phyloP scores from a whole-genome alignment of 2,888 invertebrate species.

The Netelia melanura region DNA sequence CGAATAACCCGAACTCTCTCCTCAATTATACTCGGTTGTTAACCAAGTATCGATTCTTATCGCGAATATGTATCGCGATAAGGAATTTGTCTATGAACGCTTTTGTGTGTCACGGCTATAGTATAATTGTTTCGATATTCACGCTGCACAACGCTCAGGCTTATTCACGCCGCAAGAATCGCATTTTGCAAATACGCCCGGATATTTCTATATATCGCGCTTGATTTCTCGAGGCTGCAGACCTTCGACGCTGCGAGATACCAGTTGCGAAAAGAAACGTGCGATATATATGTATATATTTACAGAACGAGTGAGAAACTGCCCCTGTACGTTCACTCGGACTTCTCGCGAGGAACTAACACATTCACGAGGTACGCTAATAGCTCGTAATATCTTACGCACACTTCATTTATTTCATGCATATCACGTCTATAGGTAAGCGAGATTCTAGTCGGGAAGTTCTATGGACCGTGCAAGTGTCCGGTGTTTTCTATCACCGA shows the following conservation, averaged over 20 bases:
- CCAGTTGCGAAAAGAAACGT: constrained; percentile 53
- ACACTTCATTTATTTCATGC: background rate
- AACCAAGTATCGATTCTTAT: background rate
- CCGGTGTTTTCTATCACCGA: constrained; percentile 6
- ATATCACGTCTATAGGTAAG: constrained; percentile 13
- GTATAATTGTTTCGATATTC: constrained; percentile 54
- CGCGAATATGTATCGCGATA: constrained; percentile 16
- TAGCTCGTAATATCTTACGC: background rate
- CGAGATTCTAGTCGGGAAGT: constrained; percentile 18
- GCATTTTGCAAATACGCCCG: constrained; percentile 16
- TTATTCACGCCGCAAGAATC: constrained; percentile 34
- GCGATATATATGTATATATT: background rate
- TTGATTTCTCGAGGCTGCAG: constrained; percentile 51
- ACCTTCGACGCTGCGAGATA: constrained; percentile 53
- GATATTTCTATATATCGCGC: background rate
- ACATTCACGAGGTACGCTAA: constrained; percentile 35
- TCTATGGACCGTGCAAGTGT: constrained; percentile 37
- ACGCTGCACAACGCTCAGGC: constrained; percentile 28
- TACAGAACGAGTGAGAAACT: constrained; percentile 52
- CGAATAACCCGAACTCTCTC: too few species aligned
- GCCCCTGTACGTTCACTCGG: constrained; percentile 58
- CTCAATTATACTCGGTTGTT: too few species aligned
- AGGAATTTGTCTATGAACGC: constrained; percentile 32
- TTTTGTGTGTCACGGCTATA: constrained; percentile 59
- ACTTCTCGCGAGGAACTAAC: constrained; percentile 23